Percentiles rank a stretch among this genome's conserved stretches.
Evolutionary conservation across 2,888 invertebrate species (phyloP).

Genomic region (Pyralis farinalis): DNA sequence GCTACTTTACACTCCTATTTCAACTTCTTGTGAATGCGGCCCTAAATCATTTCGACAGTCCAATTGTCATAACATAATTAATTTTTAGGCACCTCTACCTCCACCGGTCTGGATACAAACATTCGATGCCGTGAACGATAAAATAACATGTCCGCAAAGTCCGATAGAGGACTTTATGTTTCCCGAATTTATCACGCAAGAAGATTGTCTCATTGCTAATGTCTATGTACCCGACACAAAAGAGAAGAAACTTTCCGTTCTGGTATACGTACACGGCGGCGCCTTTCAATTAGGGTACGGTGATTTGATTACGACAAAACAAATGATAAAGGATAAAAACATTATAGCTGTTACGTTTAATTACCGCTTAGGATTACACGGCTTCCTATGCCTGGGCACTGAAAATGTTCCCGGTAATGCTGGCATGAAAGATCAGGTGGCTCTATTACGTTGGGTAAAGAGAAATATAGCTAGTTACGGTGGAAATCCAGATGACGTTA

Average conservation of each 20-base stretch:
- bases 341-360: slow-evolving; percentile 26
- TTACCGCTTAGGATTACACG: slow-evolving; percentile 29
- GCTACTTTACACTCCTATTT: too few relatives aligned
- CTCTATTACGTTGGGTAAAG: slow-evolving; percentile 24
- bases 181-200: slow-evolving; percentile 9
- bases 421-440: slow-evolving; percentile 38
- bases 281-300: slow-evolving; percentile 24
- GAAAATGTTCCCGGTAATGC: slow-evolving; percentile 38
- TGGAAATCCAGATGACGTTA: slow-evolving; percentile 22
- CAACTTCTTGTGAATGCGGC: too few relatives aligned
- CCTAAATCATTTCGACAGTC: too few relatives aligned
- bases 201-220: slow-evolving; percentile 30
- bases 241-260: slow-evolving; percentile 29
- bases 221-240: slow-evolving; percentile 30
- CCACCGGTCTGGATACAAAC: slow-evolving; percentile 18
- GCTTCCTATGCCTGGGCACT: slow-evolving; percentile 40
- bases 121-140: slow-evolving; percentile 19
- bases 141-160: slow-evolving; percentile 22
- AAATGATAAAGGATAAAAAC: slow-evolving; percentile 17
- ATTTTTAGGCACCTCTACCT: slow-evolving; percentile 23
- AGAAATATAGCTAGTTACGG: slow-evolving; percentile 21
- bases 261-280: slow-evolving; percentile 36
- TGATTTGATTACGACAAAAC: slow-evolving; percentile 9
- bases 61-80: too few relatives aligned
- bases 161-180: not conserved